Percentiles rank a stretch among this genome's conserved stretches.
Conservation (phyloP, 2,888 invertebrate genomes). For the Ceramica pisi region DNA sequence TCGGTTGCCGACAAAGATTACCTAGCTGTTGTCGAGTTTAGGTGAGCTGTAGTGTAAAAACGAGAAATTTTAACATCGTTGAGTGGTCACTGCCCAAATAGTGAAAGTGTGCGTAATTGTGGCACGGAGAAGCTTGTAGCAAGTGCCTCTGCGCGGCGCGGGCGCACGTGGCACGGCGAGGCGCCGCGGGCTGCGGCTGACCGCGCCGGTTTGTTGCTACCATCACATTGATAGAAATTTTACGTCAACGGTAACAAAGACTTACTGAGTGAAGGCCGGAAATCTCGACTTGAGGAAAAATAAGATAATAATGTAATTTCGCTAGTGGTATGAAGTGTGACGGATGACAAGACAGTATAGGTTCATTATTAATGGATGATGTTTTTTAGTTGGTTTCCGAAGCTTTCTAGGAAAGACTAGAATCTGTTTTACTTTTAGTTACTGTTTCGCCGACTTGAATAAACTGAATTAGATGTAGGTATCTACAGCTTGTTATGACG, state of each 20-base stretch:
- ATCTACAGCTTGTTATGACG: background rate
- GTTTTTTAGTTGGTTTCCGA: conserved; percentile 2
- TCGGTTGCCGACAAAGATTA: conserved; percentile 34
- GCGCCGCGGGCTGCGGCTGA: conserved; percentile 18
- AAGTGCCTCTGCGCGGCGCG: conserved; percentile 25
- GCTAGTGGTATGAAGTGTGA: background rate
- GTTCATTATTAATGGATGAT: background rate
- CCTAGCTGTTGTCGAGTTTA: conserved; percentile 42
- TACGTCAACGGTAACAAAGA: conserved; percentile 25
- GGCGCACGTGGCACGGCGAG: background rate
- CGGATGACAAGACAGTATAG: conserved; percentile 6
- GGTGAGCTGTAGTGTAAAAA: conserved; percentile 59
- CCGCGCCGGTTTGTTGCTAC: conserved; percentile 27
- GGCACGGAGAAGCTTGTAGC: conserved; percentile 54
- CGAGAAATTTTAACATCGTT: conserved; percentile 63
- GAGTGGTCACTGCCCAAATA: conserved; percentile 69
- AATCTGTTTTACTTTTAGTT: no score
- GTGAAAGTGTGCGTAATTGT: conserved; percentile 79
- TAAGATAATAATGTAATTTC: background rate
- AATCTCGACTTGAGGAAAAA: conserved; percentile 1
- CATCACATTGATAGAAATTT: conserved; percentile 24
- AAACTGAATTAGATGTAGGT: background rate
- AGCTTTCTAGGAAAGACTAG: background rate
- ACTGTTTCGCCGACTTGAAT: background rate
- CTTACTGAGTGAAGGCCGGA: conserved; percentile 2